Evolutionary conservation across 2,113 vertebrate genomes (phyloP).

Genomic region (Centropus unirufus): DNA sequence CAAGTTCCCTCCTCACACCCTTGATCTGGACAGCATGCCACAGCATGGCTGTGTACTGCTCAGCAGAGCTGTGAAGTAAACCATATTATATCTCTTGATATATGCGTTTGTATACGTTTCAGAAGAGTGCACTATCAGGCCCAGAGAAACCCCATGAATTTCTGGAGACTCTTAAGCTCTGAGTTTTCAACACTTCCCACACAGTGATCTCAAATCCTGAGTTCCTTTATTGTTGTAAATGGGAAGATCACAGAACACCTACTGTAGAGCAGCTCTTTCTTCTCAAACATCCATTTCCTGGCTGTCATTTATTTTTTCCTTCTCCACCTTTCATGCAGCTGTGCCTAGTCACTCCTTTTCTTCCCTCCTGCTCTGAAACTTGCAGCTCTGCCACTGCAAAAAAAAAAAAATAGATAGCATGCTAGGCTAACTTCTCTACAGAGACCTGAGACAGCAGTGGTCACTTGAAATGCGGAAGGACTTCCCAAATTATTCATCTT

Average conservation of each 20-base stretch:
- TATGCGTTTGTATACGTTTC: not conserved
- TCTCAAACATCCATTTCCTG: slow-evolving; percentile 23
- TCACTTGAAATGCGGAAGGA: not conserved
- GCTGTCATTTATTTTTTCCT: slow-evolving; percentile 29
- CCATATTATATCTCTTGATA: not conserved
- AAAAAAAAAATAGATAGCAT: slow-evolving; percentile 23
- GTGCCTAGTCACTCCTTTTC: slow-evolving; percentile 48
- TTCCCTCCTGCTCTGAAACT: slow-evolving; percentile 13
- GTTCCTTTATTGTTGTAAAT: not conserved
- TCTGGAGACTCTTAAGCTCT: not conserved
- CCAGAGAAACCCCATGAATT: not conserved
- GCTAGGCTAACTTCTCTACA: not conserved
- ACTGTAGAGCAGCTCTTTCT: not conserved
- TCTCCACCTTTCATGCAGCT: not conserved
- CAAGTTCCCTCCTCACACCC: not conserved
- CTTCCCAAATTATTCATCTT: not conserved
- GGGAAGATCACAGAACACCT: slow-evolving; percentile 20
- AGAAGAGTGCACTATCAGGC: not conserved
- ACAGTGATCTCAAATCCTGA: not conserved
- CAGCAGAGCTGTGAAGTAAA: not conserved
- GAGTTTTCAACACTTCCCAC: not conserved
- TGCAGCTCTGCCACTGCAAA: not conserved
- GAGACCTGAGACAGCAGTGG: not conserved
- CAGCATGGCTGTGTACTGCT: not conserved
- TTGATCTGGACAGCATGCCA: not conserved